These are phyloP conservation scores for Ophion slaviceki DNA, from an alignment of 2,888 invertebrate species.

Conservation along the genomic window DNA sequence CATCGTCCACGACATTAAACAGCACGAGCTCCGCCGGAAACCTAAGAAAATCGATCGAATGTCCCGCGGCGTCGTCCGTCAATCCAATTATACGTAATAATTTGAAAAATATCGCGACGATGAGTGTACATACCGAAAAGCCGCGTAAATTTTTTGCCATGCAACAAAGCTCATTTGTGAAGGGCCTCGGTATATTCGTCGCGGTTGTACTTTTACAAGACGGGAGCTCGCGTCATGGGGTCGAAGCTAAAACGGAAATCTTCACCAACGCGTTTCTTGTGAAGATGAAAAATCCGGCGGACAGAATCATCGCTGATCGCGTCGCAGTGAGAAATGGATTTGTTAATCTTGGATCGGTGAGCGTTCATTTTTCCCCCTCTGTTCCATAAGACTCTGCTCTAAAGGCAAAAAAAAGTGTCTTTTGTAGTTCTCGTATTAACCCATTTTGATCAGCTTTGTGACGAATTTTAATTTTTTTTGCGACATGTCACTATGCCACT, in stretches of 20 bases:
- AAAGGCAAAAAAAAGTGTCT: too few species aligned
- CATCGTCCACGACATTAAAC: conserved; percentile 41
- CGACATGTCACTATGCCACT: too few species aligned
- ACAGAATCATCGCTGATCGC: conserved; percentile 90
- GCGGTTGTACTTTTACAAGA: conserved; percentile 63
- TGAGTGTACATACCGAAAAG: conserved; percentile 46
- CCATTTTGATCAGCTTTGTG: too few species aligned
- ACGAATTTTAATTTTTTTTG: too few species aligned
- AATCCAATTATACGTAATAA: conserved; percentile 21
- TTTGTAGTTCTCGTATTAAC: not conserved
- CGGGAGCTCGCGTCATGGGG: conserved; percentile 48
- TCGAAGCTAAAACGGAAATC: conserved; percentile 86
- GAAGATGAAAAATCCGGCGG: conserved; percentile 91
- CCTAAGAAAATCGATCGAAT: conserved; percentile 1
- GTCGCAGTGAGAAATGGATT: conserved; percentile 96
- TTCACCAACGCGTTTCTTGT: conserved; percentile 99
- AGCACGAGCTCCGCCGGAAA: not conserved
- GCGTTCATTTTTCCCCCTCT: conserved; percentile 81
- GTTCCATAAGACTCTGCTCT: not conserved
- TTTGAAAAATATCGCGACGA: not conserved
- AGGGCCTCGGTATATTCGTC: conserved; percentile 51
- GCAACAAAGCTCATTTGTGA: conserved; percentile 39
- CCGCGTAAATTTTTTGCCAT: conserved; percentile 26
- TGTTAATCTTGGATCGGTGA: conserved; percentile 96
- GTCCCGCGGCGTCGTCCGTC: not conserved